Base-by-base conservation (phyloP, 2,888 invertebrate species). In the Poecilobothrus nobilitatus region DNA sequence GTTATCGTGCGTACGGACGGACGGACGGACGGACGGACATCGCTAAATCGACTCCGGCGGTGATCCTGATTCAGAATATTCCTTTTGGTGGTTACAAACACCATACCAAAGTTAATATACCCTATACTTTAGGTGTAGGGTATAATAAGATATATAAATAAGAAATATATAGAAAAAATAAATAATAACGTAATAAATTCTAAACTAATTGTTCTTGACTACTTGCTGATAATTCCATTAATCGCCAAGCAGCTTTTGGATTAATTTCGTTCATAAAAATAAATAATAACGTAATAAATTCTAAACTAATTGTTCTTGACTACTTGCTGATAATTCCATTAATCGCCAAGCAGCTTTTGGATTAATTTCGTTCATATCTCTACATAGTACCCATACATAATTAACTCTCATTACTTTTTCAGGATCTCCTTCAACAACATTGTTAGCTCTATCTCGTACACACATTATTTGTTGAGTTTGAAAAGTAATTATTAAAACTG, bases 341-440 rank as follows among this genome's bases (percentile, higher is more conserved):
- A 99, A 83, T 78, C 95, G 87, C 99, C 99, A 99, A 0, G 98
- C 98, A 0, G 97, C 92, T 75, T 90, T 90, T 0, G 98, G 92
- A 84, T 98, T 94, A 64, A 97, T 81, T 81, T 98, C 97, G 72
- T 90, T 88, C 33, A 93, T 92, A 81, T 99, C 99, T 70, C 99
- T 84, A 80, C 99, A 99, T 75, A 99, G 84, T 3, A 97, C 98
- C 99, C 99, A 99, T 53, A 97, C 95, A 78, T 99, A 95, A 77
- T 92, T 91, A 0, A 97, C 93, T 68, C 96, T 84, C 88, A 97
- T 89, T 20, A 99, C 92, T 83, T 95, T 97, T 66, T 97, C 91
- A 0, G 95, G 92, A 83, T 96, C 92, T 7, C 99, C 99, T 81
- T 98, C 97, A 0, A 98, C 88, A 0, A 98, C 89, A 74, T 90